These are phyloP conservation scores for Bombus balteatus DNA, from an alignment of 1,140 invertebrate species.

Conservation along the genomic window DNA sequence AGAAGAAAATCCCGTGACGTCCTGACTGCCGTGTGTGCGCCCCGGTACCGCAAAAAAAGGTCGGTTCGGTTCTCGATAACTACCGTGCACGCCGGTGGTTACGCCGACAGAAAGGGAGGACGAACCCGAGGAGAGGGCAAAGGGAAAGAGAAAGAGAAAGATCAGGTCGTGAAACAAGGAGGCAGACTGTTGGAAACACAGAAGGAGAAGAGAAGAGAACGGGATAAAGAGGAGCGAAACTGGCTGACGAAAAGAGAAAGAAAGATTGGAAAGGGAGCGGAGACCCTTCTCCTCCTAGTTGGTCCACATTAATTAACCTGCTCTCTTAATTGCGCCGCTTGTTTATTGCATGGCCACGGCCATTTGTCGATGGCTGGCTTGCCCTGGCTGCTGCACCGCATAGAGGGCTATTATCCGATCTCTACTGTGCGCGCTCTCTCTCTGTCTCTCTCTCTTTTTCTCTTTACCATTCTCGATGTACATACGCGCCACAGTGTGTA, in stretches of 20 bases:
- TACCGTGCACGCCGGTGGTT: slow-evolving; percentile 59
- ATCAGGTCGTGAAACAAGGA: slow-evolving; percentile 13
- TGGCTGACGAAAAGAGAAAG: slow-evolving; percentile 7
- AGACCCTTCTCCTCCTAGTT: slow-evolving; percentile 66
- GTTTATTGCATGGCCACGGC: slow-evolving; percentile 74
- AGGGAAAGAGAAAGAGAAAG: not conserved
- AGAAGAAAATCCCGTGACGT: slow-evolving; percentile 63
- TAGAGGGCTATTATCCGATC: slow-evolving; percentile 68
- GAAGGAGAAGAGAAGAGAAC: slow-evolving; percentile 40
- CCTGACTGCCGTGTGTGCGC: slow-evolving; percentile 47
- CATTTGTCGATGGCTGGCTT: slow-evolving; percentile 71
- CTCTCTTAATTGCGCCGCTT: slow-evolving; percentile 76
- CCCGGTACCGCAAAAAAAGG: slow-evolving; percentile 59
- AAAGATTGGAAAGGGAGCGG: slow-evolving; percentile 16
- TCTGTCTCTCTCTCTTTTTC: not conserved
- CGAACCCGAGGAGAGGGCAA: slow-evolving; percentile 33
- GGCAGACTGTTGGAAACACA: slow-evolving; percentile 18
- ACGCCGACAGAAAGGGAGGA: slow-evolving; percentile 6
- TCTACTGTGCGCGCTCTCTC: slow-evolving; percentile 35
- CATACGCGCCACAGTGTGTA: slow-evolving; percentile 11
- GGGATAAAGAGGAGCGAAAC: slow-evolving; percentile 8
- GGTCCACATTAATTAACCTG: slow-evolving; percentile 76
- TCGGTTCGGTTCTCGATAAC: slow-evolving; percentile 67
- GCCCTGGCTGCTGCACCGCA: slow-evolving; percentile 55
- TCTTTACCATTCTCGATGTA: not conserved